Evolutionary conservation across 1,140 invertebrate genomes (phyloP), one percentile per base, ranked within the genome.

Genomic region (Drosophila parabipectinata): DNA sequence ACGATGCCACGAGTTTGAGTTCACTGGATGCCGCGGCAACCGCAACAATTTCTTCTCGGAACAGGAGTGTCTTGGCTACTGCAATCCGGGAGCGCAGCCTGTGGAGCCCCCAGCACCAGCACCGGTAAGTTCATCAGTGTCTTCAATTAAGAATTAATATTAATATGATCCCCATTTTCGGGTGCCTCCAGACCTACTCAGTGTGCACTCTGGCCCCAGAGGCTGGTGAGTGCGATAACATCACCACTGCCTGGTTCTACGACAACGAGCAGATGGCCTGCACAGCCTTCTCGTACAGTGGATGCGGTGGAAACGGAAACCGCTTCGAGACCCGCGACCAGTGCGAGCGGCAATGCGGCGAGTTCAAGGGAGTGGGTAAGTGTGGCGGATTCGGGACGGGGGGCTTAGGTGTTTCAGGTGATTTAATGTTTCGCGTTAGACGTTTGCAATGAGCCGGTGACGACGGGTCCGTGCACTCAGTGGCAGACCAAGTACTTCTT

Each of bases 291-390:
- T 92, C 94, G 4, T 98, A 97, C 85, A 95, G 95, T 7, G 97
- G 97, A 7, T 98, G 97, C 90, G 95, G 94, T 50, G 97, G 97
- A 47, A 98, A 97, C 85, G 94, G 94, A 14, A 98, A 98, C 88
- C 94, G 96, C 85, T 98, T 96, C 92, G 90, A 95, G 44, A 94
- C 95, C 1, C 94, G 95, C 81, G 97, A 98, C 89, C 95, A 96
- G 56, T 98, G 97, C 87, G 94, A 97, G 85, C 92, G 96, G 69
- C 93, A 95, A 30, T 98, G 97, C 79, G 96, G 97, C 54, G 90
- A 91, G 44, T 96, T 96, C 92, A 93, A 93, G 76, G 94, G 94
- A 72, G 93, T 96, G 91, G 96, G 96, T 96, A 92, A 92, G 92
- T 81, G 7, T n/a, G 24, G 62, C 12, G 41, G 18, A 9, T n/a